Percentiles rank a stretch among this genome's conserved stretches.
Evolutionary conservation across 2,113 vertebrate species (phyloP).

Genomic region (Noturus placidus): DNA sequence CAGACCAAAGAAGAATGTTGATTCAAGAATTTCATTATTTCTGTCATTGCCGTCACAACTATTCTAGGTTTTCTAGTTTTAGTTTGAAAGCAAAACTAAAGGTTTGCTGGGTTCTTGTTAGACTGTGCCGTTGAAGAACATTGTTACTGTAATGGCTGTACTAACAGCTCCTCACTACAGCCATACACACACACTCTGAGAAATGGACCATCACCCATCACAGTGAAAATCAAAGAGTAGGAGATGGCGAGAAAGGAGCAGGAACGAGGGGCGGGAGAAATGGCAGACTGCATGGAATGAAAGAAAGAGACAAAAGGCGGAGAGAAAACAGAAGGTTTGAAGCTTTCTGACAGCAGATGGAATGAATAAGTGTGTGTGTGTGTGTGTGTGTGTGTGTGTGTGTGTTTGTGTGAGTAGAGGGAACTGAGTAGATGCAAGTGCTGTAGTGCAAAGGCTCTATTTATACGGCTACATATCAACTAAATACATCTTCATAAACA

Average conservation of each 20-base stretch:
- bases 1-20: not conserved
- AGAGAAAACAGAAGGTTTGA: not conserved
- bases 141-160: slow-evolving; percentile 46
- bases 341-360: slow-evolving; percentile 17
- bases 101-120: not conserved
- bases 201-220: slow-evolving; percentile 46
- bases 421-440: not conserved
- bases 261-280: not conserved
- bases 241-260: slow-evolving; percentile 15
- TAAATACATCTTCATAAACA: not conserved
- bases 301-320: slow-evolving; percentile 5
- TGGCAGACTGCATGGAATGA: slow-evolving; percentile 6
- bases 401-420: slow-evolving; percentile 34
- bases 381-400: slow-evolving; percentile 21
- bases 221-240: slow-evolving; percentile 37
- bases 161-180: slow-evolving; percentile 45
- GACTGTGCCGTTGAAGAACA: not conserved
- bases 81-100: not conserved
- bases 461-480: not conserved
- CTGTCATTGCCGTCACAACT: not conserved
- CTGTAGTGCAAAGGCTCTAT: not conserved
- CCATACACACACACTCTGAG: slow-evolving; percentile 10
- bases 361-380: slow-evolving; percentile 1
- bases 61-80: not conserved
- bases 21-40: not conserved